These are phyloP conservation scores for Falco novaeseelandiae DNA, from an alignment of 2,797 vertebrate genomes.

Conservation along the genomic window DNA sequence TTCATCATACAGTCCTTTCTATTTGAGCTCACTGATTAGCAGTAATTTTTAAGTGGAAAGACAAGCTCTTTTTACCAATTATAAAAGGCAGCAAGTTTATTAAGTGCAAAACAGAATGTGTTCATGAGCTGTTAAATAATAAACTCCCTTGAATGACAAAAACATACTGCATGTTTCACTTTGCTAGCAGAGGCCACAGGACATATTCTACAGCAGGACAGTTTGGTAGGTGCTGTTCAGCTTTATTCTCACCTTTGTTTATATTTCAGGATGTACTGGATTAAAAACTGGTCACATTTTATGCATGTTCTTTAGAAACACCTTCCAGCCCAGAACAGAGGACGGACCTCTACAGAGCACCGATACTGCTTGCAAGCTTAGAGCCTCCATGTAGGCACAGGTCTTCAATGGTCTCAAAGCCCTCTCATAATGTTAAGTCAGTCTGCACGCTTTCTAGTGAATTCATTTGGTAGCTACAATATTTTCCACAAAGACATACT, in stretches of 20 bases:
- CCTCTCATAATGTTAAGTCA: background rate
- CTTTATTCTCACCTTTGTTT: background rate
- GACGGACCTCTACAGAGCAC: no score
- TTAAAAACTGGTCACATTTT: background rate
- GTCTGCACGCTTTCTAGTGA: background rate
- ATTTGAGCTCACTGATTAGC: background rate
- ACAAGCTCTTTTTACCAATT: background rate
- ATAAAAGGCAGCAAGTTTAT: background rate
- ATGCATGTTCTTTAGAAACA: background rate
- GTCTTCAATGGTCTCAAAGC: background rate
- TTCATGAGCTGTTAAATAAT: background rate
- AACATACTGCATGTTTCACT: background rate
- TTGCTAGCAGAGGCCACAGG: background rate
- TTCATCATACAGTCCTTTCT: background rate
- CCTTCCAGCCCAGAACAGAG: background rate
- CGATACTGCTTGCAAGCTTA: background rate
- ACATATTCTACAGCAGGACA: background rate
- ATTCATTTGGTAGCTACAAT: background rate
- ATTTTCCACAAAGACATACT: background rate
- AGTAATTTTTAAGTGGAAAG: background rate
- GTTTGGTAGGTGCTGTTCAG: background rate
- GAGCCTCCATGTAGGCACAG: background rate
- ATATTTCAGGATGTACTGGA: background rate
- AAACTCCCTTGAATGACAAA: background rate
- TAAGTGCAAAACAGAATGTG: background rate